A percentile compares a stretch with the other conserved stretches of the same genome.
These are phyloP conservation scores for Cecidostiba fungosa DNA, from an alignment of 2,888 invertebrate genomes.

Conservation along the genomic window DNA sequence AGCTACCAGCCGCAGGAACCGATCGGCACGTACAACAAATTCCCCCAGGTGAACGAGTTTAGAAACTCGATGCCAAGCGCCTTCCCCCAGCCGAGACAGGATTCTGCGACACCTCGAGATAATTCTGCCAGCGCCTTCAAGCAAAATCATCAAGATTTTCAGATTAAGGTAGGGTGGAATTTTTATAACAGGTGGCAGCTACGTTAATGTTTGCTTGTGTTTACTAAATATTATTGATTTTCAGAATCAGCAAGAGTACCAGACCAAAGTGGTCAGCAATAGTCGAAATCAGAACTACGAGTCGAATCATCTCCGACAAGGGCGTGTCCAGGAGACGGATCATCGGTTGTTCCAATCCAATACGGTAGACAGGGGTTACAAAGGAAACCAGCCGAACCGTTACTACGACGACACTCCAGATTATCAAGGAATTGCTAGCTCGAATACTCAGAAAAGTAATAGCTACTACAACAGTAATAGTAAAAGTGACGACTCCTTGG, in stretches of 20 bases:
- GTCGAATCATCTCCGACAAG: slow-evolving; percentile 56
- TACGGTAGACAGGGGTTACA: slow-evolving; percentile 63
- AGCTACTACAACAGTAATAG: slow-evolving; percentile 69
- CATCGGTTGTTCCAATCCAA: slow-evolving; percentile 59
- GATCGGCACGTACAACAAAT: slow-evolving; percentile 62
- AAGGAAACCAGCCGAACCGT: slow-evolving; percentile 70
- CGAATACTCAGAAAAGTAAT: slow-evolving; percentile 67
- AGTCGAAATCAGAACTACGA: slow-evolving; percentile 69
- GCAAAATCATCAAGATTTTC: slow-evolving; percentile 65
- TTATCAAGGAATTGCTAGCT: slow-evolving; percentile 58
- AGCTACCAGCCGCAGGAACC: slow-evolving; percentile 67
- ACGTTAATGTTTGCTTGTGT: not conserved
- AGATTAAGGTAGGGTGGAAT: slow-evolving; percentile 34
- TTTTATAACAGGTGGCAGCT: not conserved
- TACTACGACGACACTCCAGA: slow-evolving; percentile 67
- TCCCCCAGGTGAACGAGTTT: slow-evolving; percentile 70
- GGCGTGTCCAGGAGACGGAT: slow-evolving; percentile 66
- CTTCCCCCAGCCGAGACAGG: slow-evolving; percentile 68
- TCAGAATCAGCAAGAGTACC: slow-evolving; percentile 64
- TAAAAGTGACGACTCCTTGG: slow-evolving; percentile 68
- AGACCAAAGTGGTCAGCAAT: slow-evolving; percentile 63
- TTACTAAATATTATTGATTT: slow-evolving; percentile 63
- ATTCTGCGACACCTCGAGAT: slow-evolving; percentile 65
- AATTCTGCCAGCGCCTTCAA: slow-evolving; percentile 65
- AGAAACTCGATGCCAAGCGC: slow-evolving; percentile 66